phyloP scores from a whole-genome alignment of 2,888 invertebrate species.

The Drosophila pegasa region DNA sequence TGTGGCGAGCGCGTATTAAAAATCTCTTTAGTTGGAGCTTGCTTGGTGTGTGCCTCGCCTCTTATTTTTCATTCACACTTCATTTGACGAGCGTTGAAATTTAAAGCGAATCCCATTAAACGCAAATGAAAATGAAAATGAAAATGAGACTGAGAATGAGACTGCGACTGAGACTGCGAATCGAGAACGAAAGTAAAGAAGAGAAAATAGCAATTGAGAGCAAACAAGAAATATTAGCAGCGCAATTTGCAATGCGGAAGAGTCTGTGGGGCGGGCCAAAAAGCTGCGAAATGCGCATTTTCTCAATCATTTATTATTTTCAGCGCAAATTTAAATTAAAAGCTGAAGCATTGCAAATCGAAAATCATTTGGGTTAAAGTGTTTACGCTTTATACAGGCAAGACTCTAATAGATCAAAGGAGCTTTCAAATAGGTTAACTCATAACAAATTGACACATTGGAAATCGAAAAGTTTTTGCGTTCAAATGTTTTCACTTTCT shows the following conservation, averaged over 20 bases:
- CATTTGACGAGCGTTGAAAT: slow-evolving; percentile 55
- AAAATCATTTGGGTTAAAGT: not conserved
- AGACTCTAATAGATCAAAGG: not conserved
- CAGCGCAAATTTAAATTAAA: slow-evolving; percentile 9
- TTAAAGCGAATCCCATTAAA: slow-evolving; percentile 64
- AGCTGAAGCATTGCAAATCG: not conserved
- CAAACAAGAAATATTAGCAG: slow-evolving; percentile 53
- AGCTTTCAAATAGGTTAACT: too few relatives aligned
- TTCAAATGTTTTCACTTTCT: too few relatives aligned
- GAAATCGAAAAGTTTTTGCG: not conserved
- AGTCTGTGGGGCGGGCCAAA: slow-evolving; percentile 9
- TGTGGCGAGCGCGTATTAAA: slow-evolving; percentile 63
- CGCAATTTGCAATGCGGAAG: slow-evolving; percentile 32
- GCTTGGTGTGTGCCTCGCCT: slow-evolving; percentile 26
- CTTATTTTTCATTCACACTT: slow-evolving; percentile 62
- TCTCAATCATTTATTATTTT: slow-evolving; percentile 17
- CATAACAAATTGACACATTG: not conserved
- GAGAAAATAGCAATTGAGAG: slow-evolving; percentile 18
- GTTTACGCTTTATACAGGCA: too few relatives aligned
- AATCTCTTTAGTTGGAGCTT: slow-evolving; percentile 61
- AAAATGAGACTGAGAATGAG: slow-evolving; percentile 35
- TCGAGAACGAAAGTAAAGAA: slow-evolving; percentile 16
- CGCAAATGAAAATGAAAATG: slow-evolving; percentile 45
- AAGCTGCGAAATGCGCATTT: slow-evolving; percentile 11
- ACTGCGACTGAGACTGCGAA: too few relatives aligned